Percentiles rank a stretch among this genome's conserved stretches.
Conservation (phyloP, 2,888 invertebrate genomes). For the Erannis defoliaria region DNA sequence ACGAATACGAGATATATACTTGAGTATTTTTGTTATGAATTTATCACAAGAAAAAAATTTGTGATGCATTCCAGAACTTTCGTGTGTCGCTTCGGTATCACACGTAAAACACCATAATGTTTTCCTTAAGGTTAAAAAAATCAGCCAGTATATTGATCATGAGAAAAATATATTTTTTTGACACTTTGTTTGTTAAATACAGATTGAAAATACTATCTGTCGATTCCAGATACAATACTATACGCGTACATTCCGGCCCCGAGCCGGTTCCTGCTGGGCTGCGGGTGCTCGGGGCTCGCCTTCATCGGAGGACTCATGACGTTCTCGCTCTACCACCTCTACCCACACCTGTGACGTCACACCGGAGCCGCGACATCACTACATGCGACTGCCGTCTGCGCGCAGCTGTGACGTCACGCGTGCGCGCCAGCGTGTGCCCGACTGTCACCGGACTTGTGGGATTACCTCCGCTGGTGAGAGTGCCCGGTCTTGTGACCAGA, state of each 20-base stretch:
- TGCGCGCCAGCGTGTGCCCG: neutral
- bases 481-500: neutral
- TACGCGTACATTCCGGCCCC: constrained; percentile 84
- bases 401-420: neutral
- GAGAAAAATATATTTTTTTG: too few relatives aligned
- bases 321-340: constrained; percentile 87
- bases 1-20: too few relatives aligned
- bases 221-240: constrained; percentile 80
- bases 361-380: constrained; percentile 41
- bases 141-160: too few relatives aligned
- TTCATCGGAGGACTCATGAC: constrained; percentile 89
- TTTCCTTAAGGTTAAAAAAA: too few relatives aligned
- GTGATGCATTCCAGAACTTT: too few relatives aligned
- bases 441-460: neutral
- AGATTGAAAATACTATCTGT: neutral
- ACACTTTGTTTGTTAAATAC: too few relatives aligned
- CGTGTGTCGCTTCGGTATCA: too few relatives aligned
- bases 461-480: neutral
- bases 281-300: constrained; percentile 87
- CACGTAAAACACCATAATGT: too few relatives aligned
- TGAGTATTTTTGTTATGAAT: too few relatives aligned
- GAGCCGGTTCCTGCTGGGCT: constrained; percentile 86
- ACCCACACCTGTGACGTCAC: constrained; percentile 51
- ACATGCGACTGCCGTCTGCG: neutral
- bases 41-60: too few relatives aligned